Evolutionary conservation across 2,113 vertebrate genomes (phyloP).

Genomic region (Pygoscelis antarcticus): DNA sequence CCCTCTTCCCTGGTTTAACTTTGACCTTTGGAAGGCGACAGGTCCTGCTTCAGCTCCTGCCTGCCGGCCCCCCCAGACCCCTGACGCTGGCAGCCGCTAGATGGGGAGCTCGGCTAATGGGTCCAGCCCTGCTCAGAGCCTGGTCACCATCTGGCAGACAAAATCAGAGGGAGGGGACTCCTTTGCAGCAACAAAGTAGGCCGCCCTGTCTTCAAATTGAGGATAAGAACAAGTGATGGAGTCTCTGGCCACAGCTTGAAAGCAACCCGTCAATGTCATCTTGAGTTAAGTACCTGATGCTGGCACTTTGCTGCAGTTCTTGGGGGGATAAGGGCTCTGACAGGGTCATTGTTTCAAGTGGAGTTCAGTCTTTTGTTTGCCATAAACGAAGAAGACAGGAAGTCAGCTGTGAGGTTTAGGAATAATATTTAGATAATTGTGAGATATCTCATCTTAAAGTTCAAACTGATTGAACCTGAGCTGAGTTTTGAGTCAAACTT

Average conservation of each 20-base stretch:
- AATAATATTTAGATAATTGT: conserved; percentile 81
- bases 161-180: conserved; percentile 5
- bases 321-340: conserved; percentile 50
- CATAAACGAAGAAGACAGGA: conserved; percentile 72
- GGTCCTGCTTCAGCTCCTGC: neutral
- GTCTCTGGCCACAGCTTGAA: conserved; percentile 55
- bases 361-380: conserved; percentile 69
- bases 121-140: neutral
- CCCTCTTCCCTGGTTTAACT: neutral
- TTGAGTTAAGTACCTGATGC: conserved; percentile 66
- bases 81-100: neutral
- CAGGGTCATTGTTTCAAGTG: conserved; percentile 63
- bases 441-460: conserved; percentile 75
- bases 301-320: conserved; percentile 46
- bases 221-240: conserved; percentile 62
- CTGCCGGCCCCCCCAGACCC: neutral
- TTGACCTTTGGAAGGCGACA: conserved; percentile 9
- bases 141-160: conserved; percentile 46
- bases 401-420: conserved; percentile 73
- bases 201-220: conserved; percentile 40
- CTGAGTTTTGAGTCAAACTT: conserved; percentile 56
- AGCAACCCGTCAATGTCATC: conserved; percentile 63
- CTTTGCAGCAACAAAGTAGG: conserved; percentile 4
- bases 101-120: conserved; percentile 44
- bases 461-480: conserved; percentile 71